These are phyloP conservation scores for Halyomorpha halys DNA, from an alignment of 1,140 invertebrate species.

Conservation along the genomic window DNA sequence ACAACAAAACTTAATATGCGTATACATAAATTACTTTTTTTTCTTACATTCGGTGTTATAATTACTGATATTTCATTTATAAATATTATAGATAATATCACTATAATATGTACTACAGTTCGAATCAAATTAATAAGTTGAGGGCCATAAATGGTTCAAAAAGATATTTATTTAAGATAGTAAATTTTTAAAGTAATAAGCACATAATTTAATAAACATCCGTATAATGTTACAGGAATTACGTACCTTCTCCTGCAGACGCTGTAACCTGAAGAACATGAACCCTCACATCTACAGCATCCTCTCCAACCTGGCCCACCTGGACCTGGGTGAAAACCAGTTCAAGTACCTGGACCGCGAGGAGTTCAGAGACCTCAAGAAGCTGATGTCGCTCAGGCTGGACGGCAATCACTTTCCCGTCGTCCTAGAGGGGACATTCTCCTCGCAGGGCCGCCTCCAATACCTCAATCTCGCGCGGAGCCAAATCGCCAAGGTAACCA, in stretches of 20 bases:
- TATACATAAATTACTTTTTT: no score
- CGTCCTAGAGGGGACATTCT: slow-evolving; percentile 60
- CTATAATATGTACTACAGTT: no score
- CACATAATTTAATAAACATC: no score
- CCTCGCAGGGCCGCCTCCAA: slow-evolving; percentile 35
- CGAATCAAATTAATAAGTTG: no score
- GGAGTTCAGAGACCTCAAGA: slow-evolving; percentile 57
- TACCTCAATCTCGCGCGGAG: slow-evolving; percentile 54
- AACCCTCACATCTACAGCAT: slow-evolving; percentile 66
- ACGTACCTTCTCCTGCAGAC: slow-evolving; percentile 53
- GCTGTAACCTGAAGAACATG: slow-evolving; percentile 55
- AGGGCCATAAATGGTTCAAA: no score
- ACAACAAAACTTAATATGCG: no score
- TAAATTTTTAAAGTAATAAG: no score
- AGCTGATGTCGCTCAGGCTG: slow-evolving; percentile 52
- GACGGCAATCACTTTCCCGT: slow-evolving; percentile 68
- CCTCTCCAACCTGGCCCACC: slow-evolving; percentile 50
- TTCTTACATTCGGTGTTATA: no score
- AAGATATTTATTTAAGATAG: no score
- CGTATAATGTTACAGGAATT: slow-evolving; percentile 42
- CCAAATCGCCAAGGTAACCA: slow-evolving; percentile 56
- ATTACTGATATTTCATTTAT: no score
- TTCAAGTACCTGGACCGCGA: slow-evolving; percentile 65
- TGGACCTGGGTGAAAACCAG: slow-evolving; percentile 65
- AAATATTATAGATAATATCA: no score